Percentiles rank a stretch among this genome's conserved stretches.
These are phyloP conservation scores for Noctua comes DNA, from an alignment of 2,888 invertebrate genomes.

Conservation along the genomic window DNA sequence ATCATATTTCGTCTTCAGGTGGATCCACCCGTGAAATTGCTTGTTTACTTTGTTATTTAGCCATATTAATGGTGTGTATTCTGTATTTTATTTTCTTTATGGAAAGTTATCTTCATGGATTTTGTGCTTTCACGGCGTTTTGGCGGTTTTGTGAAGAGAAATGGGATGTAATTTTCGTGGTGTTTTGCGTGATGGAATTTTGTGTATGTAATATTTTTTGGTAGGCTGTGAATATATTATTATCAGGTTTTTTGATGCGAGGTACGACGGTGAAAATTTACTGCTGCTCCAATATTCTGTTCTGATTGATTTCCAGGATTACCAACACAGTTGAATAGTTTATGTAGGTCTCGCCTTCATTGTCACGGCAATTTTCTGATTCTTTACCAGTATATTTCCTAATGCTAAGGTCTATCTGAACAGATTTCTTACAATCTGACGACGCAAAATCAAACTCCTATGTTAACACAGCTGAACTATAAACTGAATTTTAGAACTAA, in stretches of 20 bases:
- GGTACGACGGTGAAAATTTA: not conserved
- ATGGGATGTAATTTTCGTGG: constrained; percentile 32
- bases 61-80: constrained; percentile 53
- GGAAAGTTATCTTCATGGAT: constrained; percentile 43
- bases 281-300: not conserved
- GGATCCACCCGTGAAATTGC: constrained; percentile 55
- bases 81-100: constrained; percentile 55
- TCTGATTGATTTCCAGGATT: not conserved
- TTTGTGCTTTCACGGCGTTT: constrained; percentile 34
- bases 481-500: not conserved
- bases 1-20: constrained; percentile 61
- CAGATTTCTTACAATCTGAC: not conserved
- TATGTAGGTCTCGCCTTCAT: not conserved
- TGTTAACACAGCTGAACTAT: not conserved
- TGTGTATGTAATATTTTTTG: constrained; percentile 15
- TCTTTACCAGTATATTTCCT: not conserved
- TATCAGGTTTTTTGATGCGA: not conserved
- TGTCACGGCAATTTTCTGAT: not conserved
- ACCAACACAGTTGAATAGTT: not conserved
- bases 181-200: constrained; percentile 19
- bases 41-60: constrained; percentile 54
- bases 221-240: constrained; percentile 7
- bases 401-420: not conserved
- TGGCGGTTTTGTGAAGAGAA: constrained; percentile 32
- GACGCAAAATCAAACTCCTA: not conserved